phyloP scores from a whole-genome alignment of 2,797 vertebrate species.

The Caiman crocodilus region DNA sequence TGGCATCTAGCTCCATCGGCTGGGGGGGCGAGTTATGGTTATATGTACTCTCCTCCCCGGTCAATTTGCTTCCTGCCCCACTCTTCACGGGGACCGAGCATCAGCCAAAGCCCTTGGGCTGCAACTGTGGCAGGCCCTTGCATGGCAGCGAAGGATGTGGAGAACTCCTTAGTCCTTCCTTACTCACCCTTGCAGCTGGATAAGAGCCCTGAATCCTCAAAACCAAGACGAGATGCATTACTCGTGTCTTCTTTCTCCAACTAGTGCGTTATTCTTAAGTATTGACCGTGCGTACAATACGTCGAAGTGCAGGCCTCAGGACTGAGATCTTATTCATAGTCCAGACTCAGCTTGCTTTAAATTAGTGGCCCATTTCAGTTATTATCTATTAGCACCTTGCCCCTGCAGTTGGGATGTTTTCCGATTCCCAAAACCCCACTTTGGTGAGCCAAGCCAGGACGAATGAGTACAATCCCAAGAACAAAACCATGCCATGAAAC shows the following conservation, averaged over 20 bases:
- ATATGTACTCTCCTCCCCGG: background rate
- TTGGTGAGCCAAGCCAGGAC: conserved; percentile 50
- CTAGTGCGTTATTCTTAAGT: accelerated
- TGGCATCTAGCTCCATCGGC: background rate
- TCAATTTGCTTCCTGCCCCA: background rate
- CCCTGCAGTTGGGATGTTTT: conserved; percentile 43
- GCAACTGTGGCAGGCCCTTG: background rate
- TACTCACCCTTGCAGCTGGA: background rate
- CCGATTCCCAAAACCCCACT: conserved; percentile 49
- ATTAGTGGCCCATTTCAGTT: conserved; percentile 25
- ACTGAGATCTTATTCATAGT: background rate
- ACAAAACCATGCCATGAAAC: conserved; percentile 53
- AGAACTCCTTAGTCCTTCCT: background rate
- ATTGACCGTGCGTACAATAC: accelerated
- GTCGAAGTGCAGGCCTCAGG: background rate
- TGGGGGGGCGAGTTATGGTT: background rate
- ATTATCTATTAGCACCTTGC: conserved; percentile 20
- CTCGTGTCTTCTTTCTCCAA: background rate
- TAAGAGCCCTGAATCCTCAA: background rate
- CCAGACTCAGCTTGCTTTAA: conserved; percentile 39
- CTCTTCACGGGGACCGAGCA: background rate
- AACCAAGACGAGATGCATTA: background rate
- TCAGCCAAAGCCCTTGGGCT: background rate
- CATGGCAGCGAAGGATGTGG: background rate
- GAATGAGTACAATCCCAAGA: conserved; percentile 53